Evolutionary conservation across 2,888 invertebrate genomes (phyloP).

Genomic region (Coenonympha arcania): DNA sequence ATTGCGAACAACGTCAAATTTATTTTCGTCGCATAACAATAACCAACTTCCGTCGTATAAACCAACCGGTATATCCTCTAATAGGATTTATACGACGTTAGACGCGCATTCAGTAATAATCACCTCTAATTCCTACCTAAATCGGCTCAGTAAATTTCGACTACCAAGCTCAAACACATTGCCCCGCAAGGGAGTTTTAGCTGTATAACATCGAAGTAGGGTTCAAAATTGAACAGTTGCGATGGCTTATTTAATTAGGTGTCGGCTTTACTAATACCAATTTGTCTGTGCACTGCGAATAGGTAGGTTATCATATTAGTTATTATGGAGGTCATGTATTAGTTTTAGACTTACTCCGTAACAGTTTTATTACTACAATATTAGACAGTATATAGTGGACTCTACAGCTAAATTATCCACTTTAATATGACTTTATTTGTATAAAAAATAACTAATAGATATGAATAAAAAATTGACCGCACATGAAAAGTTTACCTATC

Average conservation of each 20-base stretch:
- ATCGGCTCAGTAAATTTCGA: constrained; percentile 12
- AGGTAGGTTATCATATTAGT: constrained; percentile 1
- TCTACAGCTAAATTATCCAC: too few relatives aligned
- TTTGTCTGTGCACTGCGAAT: constrained; percentile 5
- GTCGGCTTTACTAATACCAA: background rate
- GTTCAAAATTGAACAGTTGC: background rate
- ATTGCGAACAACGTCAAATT: background rate
- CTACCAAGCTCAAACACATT: background rate
- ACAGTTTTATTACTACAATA: too few relatives aligned
- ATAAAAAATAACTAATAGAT: too few relatives aligned
- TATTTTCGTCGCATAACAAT: background rate
- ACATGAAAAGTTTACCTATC: too few relatives aligned
- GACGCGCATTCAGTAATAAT: constrained; percentile 4
- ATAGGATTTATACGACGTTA: constrained; percentile 15
- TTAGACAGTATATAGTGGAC: too few relatives aligned
- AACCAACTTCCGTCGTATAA: background rate
- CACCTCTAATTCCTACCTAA: constrained; percentile 8
- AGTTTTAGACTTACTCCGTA: too few relatives aligned
- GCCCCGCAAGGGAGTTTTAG: background rate
- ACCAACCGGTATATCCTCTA: background rate
- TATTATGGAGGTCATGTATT: background rate
- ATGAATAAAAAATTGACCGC: too few relatives aligned
- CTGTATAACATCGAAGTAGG: background rate
- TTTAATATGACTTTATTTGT: too few relatives aligned
- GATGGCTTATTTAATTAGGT: background rate